Conservation (phyloP, 2,113 vertebrate genomes). For the Archilochus colubris region DNA sequence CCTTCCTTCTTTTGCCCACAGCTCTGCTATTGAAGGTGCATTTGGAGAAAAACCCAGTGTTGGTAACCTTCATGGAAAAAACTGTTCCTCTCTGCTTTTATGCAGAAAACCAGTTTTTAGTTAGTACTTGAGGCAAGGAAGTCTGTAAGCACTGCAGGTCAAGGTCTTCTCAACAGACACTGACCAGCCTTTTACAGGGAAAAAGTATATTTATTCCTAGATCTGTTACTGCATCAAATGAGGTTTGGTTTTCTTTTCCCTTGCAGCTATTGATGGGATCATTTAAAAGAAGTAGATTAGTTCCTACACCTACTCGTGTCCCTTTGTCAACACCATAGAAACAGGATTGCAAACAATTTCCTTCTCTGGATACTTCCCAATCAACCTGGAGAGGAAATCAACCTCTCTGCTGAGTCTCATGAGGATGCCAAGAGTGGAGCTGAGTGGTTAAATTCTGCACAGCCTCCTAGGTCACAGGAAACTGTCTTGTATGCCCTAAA, state of each 20-base stretch:
- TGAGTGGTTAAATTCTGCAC: not conserved
- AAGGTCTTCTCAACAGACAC: not conserved
- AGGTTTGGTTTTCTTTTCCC: not conserved
- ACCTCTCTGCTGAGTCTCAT: not conserved
- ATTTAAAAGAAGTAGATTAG: not conserved
- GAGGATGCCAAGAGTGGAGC: not conserved
- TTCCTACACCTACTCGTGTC: not conserved
- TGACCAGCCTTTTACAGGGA: not conserved
- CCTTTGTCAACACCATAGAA: not conserved
- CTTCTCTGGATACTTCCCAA: not conserved
- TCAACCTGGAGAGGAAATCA: not conserved
- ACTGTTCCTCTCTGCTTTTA: not conserved
- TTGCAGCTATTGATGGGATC: not conserved
- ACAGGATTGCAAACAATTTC: not conserved
- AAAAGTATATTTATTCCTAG: not conserved
- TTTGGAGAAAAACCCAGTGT: not conserved
- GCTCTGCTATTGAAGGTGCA: not conserved
- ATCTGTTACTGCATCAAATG: not conserved
- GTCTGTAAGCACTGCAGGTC: not conserved
- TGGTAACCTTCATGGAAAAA: not conserved
- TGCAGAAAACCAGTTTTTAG: not conserved
- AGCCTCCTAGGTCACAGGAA: not conserved
- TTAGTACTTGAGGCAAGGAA: not conserved
- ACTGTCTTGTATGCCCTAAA: not conserved
- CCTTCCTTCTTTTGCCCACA: not conserved